Evolutionary conservation across 2,888 invertebrate genomes (phyloP).

Genomic region (Hirtodrosophila trivittata): DNA sequence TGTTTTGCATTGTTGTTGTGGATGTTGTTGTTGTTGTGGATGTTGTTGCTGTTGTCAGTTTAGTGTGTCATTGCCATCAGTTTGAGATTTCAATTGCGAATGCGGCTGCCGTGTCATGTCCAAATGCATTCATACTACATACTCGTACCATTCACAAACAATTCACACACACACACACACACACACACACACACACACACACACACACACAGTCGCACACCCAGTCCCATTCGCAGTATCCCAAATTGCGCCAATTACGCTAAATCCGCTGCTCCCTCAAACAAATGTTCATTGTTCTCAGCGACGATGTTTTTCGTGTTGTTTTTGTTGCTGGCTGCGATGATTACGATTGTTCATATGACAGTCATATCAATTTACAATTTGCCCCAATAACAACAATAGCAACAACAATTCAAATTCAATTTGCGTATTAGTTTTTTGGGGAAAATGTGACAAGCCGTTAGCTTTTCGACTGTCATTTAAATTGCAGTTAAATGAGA

Average conservation of each 20-base stretch:
- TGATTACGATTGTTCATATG: conserved; percentile 64
- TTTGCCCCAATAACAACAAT: conserved; percentile 34
- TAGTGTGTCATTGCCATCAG: conserved; percentile 74
- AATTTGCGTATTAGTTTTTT: conserved; percentile 64
- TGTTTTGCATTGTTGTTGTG: conserved; percentile 8
- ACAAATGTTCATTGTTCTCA: conserved; percentile 36
- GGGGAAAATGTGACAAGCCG: conserved; percentile 59
- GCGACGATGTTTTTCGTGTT: conserved; percentile 14
- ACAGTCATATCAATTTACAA: conserved; percentile 67
- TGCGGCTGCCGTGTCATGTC: conserved; percentile 48
- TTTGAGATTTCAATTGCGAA: conserved; percentile 68
- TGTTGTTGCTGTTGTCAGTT: conserved; percentile 56
- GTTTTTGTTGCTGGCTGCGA: conserved; percentile 9
- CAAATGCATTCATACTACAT: conserved; percentile 47
- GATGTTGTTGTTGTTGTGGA: conserved; percentile 29
- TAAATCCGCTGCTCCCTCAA: conserved; percentile 59
- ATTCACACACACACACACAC: not conserved
- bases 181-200: conserved; percentile 9
- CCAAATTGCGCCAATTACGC: conserved; percentile 69
- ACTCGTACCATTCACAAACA: conserved; percentile 15
- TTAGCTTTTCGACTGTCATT: conserved; percentile 62
- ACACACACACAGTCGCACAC: not conserved
- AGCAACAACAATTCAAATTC: conserved; percentile 50
- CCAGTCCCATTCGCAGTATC: conserved; percentile 43
- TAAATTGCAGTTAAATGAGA: conserved; percentile 45